phyloP scores from a whole-genome alignment of 2,113 vertebrate species.

The Hiodon alosoides region DNA sequence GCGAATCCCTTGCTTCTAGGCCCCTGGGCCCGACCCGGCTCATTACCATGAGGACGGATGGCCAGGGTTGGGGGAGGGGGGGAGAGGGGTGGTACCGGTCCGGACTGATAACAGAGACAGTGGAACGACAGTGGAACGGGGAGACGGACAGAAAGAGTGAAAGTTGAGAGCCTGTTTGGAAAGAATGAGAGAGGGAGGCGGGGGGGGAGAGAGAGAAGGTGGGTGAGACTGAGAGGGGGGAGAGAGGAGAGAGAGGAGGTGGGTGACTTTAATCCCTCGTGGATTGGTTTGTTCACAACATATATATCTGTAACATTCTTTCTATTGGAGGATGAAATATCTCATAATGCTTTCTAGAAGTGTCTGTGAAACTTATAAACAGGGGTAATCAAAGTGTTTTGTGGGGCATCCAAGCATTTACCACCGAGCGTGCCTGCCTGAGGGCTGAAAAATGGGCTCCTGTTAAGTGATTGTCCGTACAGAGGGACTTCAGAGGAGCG shows the following conservation, averaged over 20 bases:
- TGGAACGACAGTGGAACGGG: not conserved
- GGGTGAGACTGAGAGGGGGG: conserved; percentile 8
- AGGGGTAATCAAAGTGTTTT: too few relatives aligned
- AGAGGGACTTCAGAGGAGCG: too few relatives aligned
- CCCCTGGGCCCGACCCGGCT: conserved; percentile 57
- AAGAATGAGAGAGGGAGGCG: not conserved
- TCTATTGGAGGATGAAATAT: too few relatives aligned
- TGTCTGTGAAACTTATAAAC: too few relatives aligned
- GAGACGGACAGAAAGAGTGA: conserved; percentile 2
- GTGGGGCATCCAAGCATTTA: too few relatives aligned
- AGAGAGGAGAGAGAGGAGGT: conserved; percentile 3
- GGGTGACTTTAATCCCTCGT: too few relatives aligned
- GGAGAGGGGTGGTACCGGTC: conserved; percentile 8
- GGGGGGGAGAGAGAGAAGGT: not conserved
- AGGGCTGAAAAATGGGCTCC: too few relatives aligned
- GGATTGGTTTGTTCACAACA: too few relatives aligned
- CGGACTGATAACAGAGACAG: not conserved
- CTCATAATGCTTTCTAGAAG: too few relatives aligned
- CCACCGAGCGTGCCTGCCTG: too few relatives aligned
- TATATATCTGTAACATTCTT: too few relatives aligned
- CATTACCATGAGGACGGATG: conserved; percentile 50
- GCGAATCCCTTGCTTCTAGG: conserved; percentile 49
- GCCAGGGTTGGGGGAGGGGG: conserved; percentile 28
- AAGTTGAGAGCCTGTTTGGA: not conserved
- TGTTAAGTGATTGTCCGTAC: too few relatives aligned